Evolutionary conservation across 2,888 invertebrate species (phyloP).

Genomic region (Ashinkailepas kermadecensis): DNA sequence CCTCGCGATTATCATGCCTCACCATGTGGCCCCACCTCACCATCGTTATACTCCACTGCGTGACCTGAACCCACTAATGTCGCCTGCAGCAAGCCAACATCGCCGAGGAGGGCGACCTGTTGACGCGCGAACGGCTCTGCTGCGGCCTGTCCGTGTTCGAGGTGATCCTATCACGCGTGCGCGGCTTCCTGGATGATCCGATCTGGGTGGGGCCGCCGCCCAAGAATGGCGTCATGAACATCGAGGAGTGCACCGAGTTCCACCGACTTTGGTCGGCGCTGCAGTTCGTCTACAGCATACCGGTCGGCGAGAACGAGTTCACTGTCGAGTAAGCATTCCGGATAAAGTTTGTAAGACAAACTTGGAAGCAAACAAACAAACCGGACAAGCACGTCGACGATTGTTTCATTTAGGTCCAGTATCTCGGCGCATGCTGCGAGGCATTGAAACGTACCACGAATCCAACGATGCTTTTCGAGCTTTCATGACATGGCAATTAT

Average conservation of each 20-base stretch:
- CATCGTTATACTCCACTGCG: too few relatives aligned
- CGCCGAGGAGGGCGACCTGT: conserved; percentile 86
- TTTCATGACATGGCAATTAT: too few relatives aligned
- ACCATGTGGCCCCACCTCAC: too few relatives aligned
- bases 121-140: conserved; percentile 93
- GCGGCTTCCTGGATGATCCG: conserved; percentile 78
- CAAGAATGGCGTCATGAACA: conserved; percentile 86
- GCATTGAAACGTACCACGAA: too few relatives aligned
- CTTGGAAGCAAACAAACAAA: too few relatives aligned
- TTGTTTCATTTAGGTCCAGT: too few relatives aligned
- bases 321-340: conserved; percentile 75
- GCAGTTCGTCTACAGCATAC: conserved; percentile 96
- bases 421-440: too few relatives aligned
- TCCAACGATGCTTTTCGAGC: too few relatives aligned
- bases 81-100: conserved; percentile 77
- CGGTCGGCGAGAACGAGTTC: conserved; percentile 89
- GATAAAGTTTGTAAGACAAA: not conserved
- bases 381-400: too few relatives aligned
- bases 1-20: too few relatives aligned
- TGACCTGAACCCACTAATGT: too few relatives aligned
- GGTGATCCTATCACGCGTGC: conserved; percentile 74
- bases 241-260: conserved; percentile 95
- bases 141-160: conserved; percentile 97
- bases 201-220: conserved; percentile 85
- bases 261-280: conserved; percentile 95